Percentiles rank a stretch among this genome's conserved stretches.
Conservation (phyloP, 2,113 vertebrate species). For the Etheostoma cragini region DNA sequence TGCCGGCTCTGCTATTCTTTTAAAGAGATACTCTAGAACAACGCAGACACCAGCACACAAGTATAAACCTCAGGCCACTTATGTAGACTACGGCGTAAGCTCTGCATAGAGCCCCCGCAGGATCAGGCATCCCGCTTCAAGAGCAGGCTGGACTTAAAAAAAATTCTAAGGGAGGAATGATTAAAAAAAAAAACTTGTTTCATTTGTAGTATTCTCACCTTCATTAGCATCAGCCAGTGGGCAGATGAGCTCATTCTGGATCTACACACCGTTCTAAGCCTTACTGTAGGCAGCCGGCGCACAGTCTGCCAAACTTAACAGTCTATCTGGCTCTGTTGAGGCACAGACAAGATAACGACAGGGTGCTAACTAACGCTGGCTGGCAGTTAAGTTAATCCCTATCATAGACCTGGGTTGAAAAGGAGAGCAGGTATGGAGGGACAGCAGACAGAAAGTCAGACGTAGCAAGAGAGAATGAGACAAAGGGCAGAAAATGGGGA, state of each 20-base stretch:
- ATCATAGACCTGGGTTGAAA: constrained; percentile 62
- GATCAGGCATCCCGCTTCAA: no score
- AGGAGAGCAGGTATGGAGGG: constrained; percentile 31
- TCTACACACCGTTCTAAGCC: not conserved
- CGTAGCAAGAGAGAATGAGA: not conserved
- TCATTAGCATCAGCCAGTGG: constrained; percentile 32
- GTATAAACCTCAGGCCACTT: no score
- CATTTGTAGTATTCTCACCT: constrained; percentile 18
- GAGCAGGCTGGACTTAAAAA: not conserved
- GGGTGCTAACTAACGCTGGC: constrained; percentile 68
- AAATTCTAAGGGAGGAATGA: constrained; percentile 2
- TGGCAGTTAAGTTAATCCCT: constrained; percentile 67
- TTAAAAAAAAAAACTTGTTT: constrained; percentile 35
- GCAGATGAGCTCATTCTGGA: not conserved
- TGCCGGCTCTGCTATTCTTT: no score
- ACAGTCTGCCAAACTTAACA: not conserved
- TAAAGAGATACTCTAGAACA: no score
- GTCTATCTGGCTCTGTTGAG: constrained; percentile 28
- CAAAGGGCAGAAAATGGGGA: not conserved
- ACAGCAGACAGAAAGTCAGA: constrained; percentile 24
- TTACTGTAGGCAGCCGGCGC: not conserved
- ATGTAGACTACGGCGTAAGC: no score
- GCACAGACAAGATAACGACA: constrained; percentile 64
- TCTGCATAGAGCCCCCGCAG: no score
- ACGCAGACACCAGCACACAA: no score